Percentiles rank a stretch among this genome's conserved stretches.
phyloP scores from a whole-genome alignment of 2,888 invertebrate species.

The Mamestra brassicae region DNA sequence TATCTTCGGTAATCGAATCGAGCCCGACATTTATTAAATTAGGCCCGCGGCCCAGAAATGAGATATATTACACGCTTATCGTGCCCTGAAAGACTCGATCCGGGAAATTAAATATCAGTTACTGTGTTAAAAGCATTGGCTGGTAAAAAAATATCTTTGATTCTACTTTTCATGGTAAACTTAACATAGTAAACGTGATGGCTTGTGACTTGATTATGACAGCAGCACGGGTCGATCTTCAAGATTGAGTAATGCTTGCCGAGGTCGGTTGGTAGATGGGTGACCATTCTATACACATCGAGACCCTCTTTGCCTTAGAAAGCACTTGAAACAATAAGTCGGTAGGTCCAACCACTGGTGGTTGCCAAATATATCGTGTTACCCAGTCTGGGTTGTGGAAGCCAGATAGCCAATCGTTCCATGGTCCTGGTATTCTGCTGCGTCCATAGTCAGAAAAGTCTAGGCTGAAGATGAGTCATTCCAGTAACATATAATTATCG shows the following conservation, averaged over 20 bases:
- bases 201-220: not conserved
- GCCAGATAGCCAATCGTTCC: no score
- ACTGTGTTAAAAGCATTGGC: not conserved
- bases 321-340: no score
- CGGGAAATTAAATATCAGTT: conserved; percentile 40
- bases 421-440: no score
- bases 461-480: not conserved
- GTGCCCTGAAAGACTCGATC: conserved; percentile 25
- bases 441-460: no score
- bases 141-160: not conserved
- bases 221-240: not conserved
- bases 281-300: not conserved
- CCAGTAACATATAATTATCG: no score
- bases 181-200: not conserved
- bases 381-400: no score
- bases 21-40: conserved; percentile 63
- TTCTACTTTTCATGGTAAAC: not conserved
- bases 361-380: no score
- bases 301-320: no score
- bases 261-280: not conserved
- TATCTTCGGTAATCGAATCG: conserved; percentile 57
- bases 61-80: conserved; percentile 57
- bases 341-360: no score
- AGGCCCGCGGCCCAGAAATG: conserved; percentile 47
- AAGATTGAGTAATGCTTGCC: not conserved